These are phyloP conservation scores for Zaprionus inermis DNA, from an alignment of 1,140 invertebrate species.

Conservation along the genomic window DNA sequence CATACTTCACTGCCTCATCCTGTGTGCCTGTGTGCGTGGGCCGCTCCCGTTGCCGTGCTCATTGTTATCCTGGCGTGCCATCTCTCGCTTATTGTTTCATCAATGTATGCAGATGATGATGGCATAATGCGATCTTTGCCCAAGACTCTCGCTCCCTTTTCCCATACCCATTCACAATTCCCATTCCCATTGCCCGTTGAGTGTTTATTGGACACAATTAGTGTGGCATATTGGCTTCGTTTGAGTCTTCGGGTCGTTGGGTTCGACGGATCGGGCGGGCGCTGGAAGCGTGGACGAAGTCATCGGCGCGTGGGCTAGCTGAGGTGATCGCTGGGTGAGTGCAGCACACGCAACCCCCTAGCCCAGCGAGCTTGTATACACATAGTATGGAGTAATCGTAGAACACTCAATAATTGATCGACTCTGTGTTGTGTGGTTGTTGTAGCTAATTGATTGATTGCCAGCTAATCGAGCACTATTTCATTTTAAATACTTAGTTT, in stretches of 20 bases:
- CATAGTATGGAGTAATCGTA: not conserved
- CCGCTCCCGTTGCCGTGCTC: slow-evolving; percentile 36
- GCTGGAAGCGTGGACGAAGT: slow-evolving; percentile 57
- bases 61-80: slow-evolving; percentile 80
- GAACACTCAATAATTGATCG: slow-evolving; percentile 38
- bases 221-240: slow-evolving; percentile 79
- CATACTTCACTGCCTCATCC: slow-evolving; percentile 80
- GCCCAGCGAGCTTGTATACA: slow-evolving; percentile 12
- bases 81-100: slow-evolving; percentile 80
- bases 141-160: slow-evolving; percentile 41
- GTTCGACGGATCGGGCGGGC: slow-evolving; percentile 39
- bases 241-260: slow-evolving; percentile 41
- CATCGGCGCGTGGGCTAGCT: slow-evolving; percentile 48
- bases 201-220: slow-evolving; percentile 81
- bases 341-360: slow-evolving; percentile 32
- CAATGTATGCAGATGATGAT: slow-evolving; percentile 81
- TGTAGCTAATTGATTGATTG: slow-evolving; percentile 34
- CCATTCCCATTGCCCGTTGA: slow-evolving; percentile 47
- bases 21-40: slow-evolving; percentile 74
- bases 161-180: slow-evolving; percentile 31
- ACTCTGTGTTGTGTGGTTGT: slow-evolving; percentile 16
- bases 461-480: slow-evolving; percentile 15
- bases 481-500: slow-evolving; percentile 17
- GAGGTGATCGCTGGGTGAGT: slow-evolving; percentile 37
- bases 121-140: slow-evolving; percentile 69